phyloP scores from a whole-genome alignment of 2,888 invertebrate genomes.

The Zele albiditarsus region DNA sequence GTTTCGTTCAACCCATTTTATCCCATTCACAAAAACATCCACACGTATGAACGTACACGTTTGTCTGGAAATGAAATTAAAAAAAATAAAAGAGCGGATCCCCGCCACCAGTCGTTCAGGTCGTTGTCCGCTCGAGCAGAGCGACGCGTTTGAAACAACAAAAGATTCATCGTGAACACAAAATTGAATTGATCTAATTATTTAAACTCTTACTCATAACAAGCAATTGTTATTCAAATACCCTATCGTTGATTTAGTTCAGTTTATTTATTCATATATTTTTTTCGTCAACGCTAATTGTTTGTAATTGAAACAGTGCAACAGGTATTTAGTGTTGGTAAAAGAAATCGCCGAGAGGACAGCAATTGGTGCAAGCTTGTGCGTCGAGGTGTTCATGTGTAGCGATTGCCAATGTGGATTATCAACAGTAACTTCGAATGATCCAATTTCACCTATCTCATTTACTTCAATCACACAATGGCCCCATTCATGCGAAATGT shows the following conservation, averaged over 20 bases:
- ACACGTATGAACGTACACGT: not conserved
- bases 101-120: conserved; percentile 7
- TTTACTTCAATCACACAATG: conserved; percentile 68
- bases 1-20: conserved; percentile 41
- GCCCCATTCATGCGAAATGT: conserved; percentile 75
- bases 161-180: not conserved
- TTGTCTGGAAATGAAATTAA: not conserved
- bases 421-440: conserved; percentile 65
- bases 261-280: not conserved
- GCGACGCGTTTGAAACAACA: not conserved
- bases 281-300: conserved; percentile 12
- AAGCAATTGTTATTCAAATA: not conserved
- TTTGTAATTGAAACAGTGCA: conserved; percentile 58
- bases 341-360: conserved; percentile 68
- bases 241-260: not conserved
- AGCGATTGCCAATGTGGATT: conserved; percentile 79
- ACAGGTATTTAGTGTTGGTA: conserved; percentile 68
- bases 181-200: not conserved
- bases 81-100: not conserved
- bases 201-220: not conserved
- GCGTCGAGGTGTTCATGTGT: conserved; percentile 86
- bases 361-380: conserved; percentile 73
- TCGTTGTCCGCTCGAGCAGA: conserved; percentile 16
- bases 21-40: conserved; percentile 1
- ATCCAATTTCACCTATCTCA: conserved; percentile 65